Evolutionary conservation across 2,797 vertebrate genomes (phyloP), one percentile per base, ranked within the genome.

Genomic region (Glyptemys insculpta): DNA sequence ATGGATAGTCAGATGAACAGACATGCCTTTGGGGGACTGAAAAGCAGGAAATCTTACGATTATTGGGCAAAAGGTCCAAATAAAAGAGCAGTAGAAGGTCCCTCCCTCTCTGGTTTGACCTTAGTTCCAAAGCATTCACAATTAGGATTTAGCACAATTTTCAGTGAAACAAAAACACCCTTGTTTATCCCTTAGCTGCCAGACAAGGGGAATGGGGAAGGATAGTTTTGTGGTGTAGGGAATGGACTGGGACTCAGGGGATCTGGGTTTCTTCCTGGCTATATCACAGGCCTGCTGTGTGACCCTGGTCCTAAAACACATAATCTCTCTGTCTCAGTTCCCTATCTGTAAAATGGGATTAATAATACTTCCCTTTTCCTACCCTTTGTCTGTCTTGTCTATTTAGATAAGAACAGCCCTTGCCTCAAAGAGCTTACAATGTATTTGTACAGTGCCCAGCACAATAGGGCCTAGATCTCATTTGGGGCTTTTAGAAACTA

Each of bases 61-160:
- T 25, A 90, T 54, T 84, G 78, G 72, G 62, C 49, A 92, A 59
- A n/a, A 29, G 92, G 93, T 92, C 84, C 8, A 95, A 93, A 81
- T 37, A 52, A 80, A 87, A 85, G 23, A 92, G 15, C 31, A 82
- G 21, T n/a, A 88, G 88, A 94, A 91, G 59, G 41, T 87, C 56
- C 34, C 37, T 90, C 10, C 23, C 83, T 78, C 16, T 89, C 79
- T 34, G 1, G 72, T 95, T 86, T 87, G 31, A 93, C 78, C 79
- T 88, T 44, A 44, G 44, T 44, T 84, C 78, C 34, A 80, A 2
- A 50, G 2, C 31, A 49, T 88, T 94, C 56, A 91, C 27, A 93
- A 41, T n/a, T 56, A 74, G 3, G 82, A 4, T 53, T 87, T 0
- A 93, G 10, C 34, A 25, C 23, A 88, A 72, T n/a, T 86, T 91